Base-by-base conservation (phyloP, 2,797 vertebrate genomes). In the Alcedo quadribrachys region DNA sequence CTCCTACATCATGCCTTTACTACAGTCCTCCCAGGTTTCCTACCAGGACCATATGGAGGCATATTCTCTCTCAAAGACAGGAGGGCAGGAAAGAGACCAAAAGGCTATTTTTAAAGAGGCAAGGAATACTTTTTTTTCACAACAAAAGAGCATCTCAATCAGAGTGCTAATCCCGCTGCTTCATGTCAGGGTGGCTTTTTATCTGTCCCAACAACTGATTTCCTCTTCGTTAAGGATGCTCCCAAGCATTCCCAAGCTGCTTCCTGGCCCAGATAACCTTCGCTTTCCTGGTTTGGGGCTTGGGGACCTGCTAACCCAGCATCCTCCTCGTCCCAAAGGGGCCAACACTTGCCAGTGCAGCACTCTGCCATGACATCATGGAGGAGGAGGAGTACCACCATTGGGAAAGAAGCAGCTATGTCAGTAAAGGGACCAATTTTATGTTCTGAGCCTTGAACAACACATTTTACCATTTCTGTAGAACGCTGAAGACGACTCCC, bases 201-300 rank as follows among this genome's bases (percentile, higher is more conserved):
- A 35, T 70, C 48, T 30, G 8, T 66, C 65, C 7, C 28, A 28
- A 43, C 1, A 2, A n/a, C 66, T 32, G 66, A 67, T 81, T 83
- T 95, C 68, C 60, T 63, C 61, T 79, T 82, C 81, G 69, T 66
- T 48, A 48, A 55, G 85, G 85, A 87, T 77, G 58, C 18, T 92
- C 46, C 66, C 71, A 43, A 79, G 53, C 67, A 40, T 12, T 45
- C 40, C 45, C 78, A 69, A 3, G 58, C 62, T 87, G 62, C 73
- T 85, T 77, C 69, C 85, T 73, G 46, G 43, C 54, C 50, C 51
- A 45, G 46, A 28, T 75, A 46, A 84, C 42, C 60, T 87, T 71
- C 73, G 46, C n/a, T 87, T 85, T 93, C 73, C 79, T 85, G 46
- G 11, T n/a, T n/a, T 21, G 55, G 50, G 58, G 54, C 37, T 46